These are phyloP conservation scores for Coregonus suidteri DNA, from an alignment of 2,797 vertebrate species.

Conservation along the genomic window DNA sequence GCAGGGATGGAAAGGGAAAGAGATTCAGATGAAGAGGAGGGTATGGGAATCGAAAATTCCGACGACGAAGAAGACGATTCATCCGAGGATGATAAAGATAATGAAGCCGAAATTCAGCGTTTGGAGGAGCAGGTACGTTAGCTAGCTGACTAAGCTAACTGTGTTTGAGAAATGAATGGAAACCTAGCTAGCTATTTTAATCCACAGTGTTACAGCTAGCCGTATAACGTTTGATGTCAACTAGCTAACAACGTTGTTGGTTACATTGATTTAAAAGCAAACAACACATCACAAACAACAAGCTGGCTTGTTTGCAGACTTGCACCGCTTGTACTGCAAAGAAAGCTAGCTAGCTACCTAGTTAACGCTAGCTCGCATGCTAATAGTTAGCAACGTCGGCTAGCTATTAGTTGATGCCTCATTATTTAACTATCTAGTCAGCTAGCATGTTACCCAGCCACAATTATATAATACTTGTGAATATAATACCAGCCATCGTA, in stretches of 20 bases:
- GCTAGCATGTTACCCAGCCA: too few species aligned
- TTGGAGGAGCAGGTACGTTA: slow-evolving; percentile 90
- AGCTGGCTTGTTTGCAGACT: too few species aligned
- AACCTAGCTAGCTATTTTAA: background rate
- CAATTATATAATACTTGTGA: too few species aligned
- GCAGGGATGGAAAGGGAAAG: slow-evolving; percentile 74
- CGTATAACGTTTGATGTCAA: too few species aligned
- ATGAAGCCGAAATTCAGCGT: slow-evolving; percentile 93
- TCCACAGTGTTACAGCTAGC: too few species aligned
- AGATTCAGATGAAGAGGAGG: slow-evolving; percentile 79
- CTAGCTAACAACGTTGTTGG: too few species aligned
- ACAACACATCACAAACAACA: too few species aligned
- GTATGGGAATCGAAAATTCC: slow-evolving; percentile 76
- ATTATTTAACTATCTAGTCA: too few species aligned
- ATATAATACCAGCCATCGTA: background rate
- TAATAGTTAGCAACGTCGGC: too few species aligned
- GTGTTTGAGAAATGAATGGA: slow-evolving; percentile 64
- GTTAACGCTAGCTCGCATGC: background rate
- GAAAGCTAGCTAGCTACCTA: background rate
- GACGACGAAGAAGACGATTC: slow-evolving; percentile 80
- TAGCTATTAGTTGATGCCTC: too few species aligned
- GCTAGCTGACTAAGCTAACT: slow-evolving; percentile 52
- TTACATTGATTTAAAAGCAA: too few species aligned
- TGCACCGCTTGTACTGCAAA: too few species aligned
- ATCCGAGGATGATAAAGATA: slow-evolving; percentile 93